Evolutionary conservation across 2,888 invertebrate genomes (phyloP).

Genomic region (Drosophila peninsularis): DNA sequence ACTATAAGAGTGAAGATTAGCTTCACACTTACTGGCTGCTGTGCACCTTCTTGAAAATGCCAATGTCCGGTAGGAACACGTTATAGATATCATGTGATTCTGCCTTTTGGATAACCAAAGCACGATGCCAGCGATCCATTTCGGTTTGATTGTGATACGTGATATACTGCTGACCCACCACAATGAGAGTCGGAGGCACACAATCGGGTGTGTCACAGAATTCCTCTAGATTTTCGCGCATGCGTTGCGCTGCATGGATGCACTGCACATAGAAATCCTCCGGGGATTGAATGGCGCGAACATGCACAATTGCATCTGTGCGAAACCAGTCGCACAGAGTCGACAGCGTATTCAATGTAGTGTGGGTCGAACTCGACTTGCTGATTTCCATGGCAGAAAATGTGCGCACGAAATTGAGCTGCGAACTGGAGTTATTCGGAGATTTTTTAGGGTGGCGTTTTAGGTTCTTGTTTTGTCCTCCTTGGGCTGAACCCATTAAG

Average conservation of each 20-base stretch:
- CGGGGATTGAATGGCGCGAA: slow-evolving; percentile 87
- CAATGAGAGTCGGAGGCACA: slow-evolving; percentile 17
- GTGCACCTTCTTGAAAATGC: slow-evolving; percentile 85
- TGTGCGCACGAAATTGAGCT: slow-evolving; percentile 14
- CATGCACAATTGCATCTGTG: slow-evolving; percentile 57
- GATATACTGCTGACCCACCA: slow-evolving; percentile 87
- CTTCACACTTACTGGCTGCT: slow-evolving; percentile 29
- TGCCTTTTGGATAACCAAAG: slow-evolving; percentile 76
- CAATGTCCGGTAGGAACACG: slow-evolving; percentile 89
- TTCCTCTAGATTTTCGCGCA: slow-evolving; percentile 52
- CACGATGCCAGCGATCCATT: slow-evolving; percentile 88
- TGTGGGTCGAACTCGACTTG: not conserved
- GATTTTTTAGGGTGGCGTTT: not conserved
- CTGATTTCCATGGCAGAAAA: slow-evolving; percentile 36
- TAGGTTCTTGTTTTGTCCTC: not conserved
- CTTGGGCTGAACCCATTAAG: not conserved
- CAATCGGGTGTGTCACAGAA: slow-evolving; percentile 52
- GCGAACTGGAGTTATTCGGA: not conserved
- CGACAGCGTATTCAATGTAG: not conserved
- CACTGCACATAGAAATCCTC: slow-evolving; percentile 86
- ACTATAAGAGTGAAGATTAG: not conserved
- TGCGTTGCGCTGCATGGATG: not conserved
- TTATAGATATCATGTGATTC: slow-evolving; percentile 83
- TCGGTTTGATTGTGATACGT: slow-evolving; percentile 85
- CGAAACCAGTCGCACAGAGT: slow-evolving; percentile 45